Conservation (phyloP, 2,797 vertebrate species). For the Notolepis coatsorum region DNA sequence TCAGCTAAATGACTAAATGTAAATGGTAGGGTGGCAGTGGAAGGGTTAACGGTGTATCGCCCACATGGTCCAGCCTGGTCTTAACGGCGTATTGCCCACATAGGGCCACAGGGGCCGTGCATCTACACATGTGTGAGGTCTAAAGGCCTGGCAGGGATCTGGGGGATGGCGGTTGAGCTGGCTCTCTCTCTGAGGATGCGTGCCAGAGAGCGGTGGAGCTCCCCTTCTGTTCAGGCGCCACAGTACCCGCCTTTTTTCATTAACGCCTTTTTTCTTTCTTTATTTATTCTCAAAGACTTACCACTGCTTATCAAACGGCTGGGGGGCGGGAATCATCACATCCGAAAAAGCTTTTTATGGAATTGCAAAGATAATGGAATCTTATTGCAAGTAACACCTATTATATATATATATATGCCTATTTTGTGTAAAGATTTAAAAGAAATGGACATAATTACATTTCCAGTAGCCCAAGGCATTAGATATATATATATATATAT, state of each 20-base stretch:
- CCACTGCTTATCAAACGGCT: background rate
- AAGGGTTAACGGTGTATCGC: conserved; percentile 42
- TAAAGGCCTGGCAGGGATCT: conserved; percentile 40
- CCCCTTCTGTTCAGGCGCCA: conserved; percentile 50
- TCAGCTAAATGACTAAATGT: too few species aligned
- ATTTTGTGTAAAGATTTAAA: background rate
- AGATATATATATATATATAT: too few species aligned
- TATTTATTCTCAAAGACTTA: background rate
- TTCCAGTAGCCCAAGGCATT: background rate
- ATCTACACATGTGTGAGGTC: conserved; percentile 53
- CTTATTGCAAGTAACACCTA: background rate
- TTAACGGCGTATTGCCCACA: too few species aligned
- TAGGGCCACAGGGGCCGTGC: conserved; percentile 24
- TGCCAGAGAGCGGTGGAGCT: conserved; percentile 28
- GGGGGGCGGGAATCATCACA: background rate
- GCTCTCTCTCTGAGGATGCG: conserved; percentile 34
- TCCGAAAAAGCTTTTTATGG: background rate
- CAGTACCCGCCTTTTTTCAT: conserved; percentile 2
- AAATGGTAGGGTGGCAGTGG: too few species aligned
- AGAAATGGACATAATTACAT: background rate
- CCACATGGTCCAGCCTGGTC: too few species aligned
- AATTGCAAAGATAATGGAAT: background rate
- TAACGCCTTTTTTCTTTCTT: background rate
- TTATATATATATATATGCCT: background rate
- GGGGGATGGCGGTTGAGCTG: conserved; percentile 44